Conservation (phyloP, 2,797 vertebrate species). For the Bradypus variegatus region DNA sequence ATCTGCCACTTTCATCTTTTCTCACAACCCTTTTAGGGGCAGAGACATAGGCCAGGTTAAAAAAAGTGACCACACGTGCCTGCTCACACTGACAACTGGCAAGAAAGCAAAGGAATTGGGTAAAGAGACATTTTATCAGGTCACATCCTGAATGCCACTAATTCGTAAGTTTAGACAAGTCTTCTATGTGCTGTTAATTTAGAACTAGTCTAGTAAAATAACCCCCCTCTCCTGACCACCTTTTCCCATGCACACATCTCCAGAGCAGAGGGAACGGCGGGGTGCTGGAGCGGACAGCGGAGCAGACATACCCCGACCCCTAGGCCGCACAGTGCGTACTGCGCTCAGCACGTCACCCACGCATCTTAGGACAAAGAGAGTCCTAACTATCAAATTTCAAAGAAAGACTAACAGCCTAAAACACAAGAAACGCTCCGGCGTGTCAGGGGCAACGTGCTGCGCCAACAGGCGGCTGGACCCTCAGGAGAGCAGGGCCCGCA, state of each 20-base stretch:
- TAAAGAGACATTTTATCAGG: background rate
- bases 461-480: background rate
- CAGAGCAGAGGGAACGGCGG: background rate
- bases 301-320: background rate
- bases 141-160: background rate
- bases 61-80: background rate
- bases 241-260: background rate
- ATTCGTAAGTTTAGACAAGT: background rate
- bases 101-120: background rate
- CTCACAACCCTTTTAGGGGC: background rate
- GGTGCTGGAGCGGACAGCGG: background rate
- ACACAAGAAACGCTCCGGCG: conserved; percentile 13
- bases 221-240: background rate
- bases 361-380: conserved; percentile 16
- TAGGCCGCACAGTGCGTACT: conserved; percentile 28
- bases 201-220: background rate
- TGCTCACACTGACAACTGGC: background rate
- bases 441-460: background rate
- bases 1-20: background rate
- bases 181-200: background rate
- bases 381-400: conserved; percentile 41
- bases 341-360: conserved; percentile 42
- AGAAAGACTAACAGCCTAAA: conserved; percentile 44
- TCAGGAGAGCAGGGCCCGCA: conserved; percentile 90
- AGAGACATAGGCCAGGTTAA: background rate